A percentile compares a stretch with the other conserved stretches of the same genome.
Conservation (phyloP, 2,888 invertebrate species). For the Acrocera orbiculus region DNA sequence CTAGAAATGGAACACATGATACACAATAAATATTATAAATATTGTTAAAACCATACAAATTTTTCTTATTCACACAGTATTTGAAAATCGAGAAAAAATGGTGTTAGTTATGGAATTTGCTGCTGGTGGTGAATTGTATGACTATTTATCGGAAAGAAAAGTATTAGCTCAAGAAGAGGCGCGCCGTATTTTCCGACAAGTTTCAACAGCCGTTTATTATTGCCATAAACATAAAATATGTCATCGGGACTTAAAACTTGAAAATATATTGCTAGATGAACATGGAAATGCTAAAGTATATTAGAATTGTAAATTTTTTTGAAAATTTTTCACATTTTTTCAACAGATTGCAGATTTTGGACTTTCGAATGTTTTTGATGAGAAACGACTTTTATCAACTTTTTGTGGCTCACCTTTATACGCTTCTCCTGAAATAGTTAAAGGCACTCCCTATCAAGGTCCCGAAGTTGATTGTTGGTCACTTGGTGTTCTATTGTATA, state of each 20-base stretch:
- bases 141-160: slow-evolving; percentile 84
- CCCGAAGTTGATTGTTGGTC: slow-evolving; percentile 95
- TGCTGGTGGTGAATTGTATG: slow-evolving; percentile 94
- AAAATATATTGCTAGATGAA: slow-evolving; percentile 86
- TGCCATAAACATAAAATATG: slow-evolving; percentile 98
- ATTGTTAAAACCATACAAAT: too few species aligned
- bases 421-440: slow-evolving; percentile 94
- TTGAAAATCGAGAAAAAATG: slow-evolving; percentile 99
- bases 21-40: too few species aligned
- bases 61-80: slow-evolving; percentile 48
- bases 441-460: slow-evolving; percentile 90
- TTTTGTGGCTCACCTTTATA: slow-evolving; percentile 95
- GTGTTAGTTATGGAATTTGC: slow-evolving; percentile 99
- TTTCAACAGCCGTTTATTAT: slow-evolving; percentile 91
- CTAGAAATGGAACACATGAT: too few species aligned
- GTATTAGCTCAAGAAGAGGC: slow-evolving; percentile 85
- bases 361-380: slow-evolving; percentile 89
- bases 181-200: slow-evolving; percentile 85
- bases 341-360: slow-evolving; percentile 95
- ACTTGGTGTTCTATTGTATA: slow-evolving; percentile 89
- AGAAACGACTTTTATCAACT: slow-evolving; percentile 67
- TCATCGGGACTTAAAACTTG: slow-evolving; percentile 87
- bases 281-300: slow-evolving; percentile 84
- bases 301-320: too few species aligned
- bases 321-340: slow-evolving; percentile 2